A percentile compares a stretch with the other conserved stretches of the same genome.
These are phyloP conservation scores for Apamea anceps DNA, from an alignment of 2,888 invertebrate genomes.

Conservation along the genomic window DNA sequence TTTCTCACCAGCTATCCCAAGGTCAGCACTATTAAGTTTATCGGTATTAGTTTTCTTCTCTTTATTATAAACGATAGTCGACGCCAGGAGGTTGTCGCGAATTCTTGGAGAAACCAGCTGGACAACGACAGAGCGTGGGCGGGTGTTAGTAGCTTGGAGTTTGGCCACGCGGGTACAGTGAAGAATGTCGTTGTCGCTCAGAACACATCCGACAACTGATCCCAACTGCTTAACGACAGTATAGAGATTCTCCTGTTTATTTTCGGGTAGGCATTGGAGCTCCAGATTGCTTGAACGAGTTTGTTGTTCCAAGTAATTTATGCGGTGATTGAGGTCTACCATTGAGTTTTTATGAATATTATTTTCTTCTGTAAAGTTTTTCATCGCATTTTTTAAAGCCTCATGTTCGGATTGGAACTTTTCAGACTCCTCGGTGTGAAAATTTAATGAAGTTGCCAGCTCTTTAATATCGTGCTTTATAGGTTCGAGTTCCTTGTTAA, in stretches of 20 bases:
- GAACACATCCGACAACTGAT: not conserved
- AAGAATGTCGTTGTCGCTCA: not conserved
- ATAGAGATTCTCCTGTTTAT: not conserved
- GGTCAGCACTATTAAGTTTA: conserved; percentile 23
- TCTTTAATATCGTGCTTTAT: conserved; percentile 1
- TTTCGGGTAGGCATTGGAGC: conserved; percentile 3
- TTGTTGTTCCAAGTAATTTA: conserved; percentile 10
- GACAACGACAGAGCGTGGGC: conserved; percentile 8
- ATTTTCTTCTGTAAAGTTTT: not conserved
- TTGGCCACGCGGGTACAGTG: conserved; percentile 13
- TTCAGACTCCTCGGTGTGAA: not conserved
- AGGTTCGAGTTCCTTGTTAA: conserved; percentile 7
- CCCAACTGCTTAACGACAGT: conserved; percentile 14
- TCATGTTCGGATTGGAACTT: not conserved
- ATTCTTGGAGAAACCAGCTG: conserved; percentile 8
- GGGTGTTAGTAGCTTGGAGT: not conserved
- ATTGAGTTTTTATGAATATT: not conserved
- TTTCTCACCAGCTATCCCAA: conserved; percentile 18
- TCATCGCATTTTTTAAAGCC: not conserved
- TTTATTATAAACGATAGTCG: conserved; percentile 9
- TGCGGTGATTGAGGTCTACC: not conserved
- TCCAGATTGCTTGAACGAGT: not conserved
- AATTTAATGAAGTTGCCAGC: not conserved
- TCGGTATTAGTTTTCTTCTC: not conserved
- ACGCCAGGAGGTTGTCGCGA: not conserved